Conservation (phyloP, 1,140 invertebrate species). For the Drosophila pallidifrons region DNA sequence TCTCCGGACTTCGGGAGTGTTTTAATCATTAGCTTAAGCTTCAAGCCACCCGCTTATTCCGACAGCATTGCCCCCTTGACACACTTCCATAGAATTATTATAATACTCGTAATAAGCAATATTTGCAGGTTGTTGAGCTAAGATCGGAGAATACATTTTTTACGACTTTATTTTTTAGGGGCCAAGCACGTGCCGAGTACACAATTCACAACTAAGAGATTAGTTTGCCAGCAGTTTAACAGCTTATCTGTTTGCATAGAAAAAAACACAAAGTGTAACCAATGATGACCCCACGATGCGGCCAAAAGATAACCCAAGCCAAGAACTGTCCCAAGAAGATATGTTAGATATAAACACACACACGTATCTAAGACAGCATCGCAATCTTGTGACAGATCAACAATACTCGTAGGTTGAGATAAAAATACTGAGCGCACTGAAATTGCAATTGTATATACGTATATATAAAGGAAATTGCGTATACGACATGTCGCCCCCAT, state of each 20-base stretch:
- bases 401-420: conserved; percentile 24
- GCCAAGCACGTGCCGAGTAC: conserved; percentile 16
- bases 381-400: conserved; percentile 22
- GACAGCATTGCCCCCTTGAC: conserved; percentile 25
- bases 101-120: conserved; percentile 8
- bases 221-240: conserved; percentile 14
- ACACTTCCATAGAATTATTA: conserved; percentile 34
- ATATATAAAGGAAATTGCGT: conserved; percentile 43
- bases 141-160: conserved; percentile 22
- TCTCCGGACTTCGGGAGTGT: conserved; percentile 1
- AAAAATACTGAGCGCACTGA: conserved; percentile 10
- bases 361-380: conserved; percentile 23
- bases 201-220: conserved; percentile 4
- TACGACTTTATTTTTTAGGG: conserved; percentile 16
- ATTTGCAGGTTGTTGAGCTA: too few relatives aligned
- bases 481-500: conserved; percentile 20
- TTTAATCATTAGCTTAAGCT: conserved; percentile 15
- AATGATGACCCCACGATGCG: conserved; percentile 43
- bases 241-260: conserved; percentile 26
- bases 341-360: neutral
- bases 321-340: conserved; percentile 30
- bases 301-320: conserved; percentile 25
- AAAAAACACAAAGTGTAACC: conserved; percentile 42
- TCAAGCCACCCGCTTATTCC: conserved; percentile 18
- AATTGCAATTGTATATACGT: conserved; percentile 58